A percentile compares a stretch with the other conserved stretches of the same genome.
Conservation (phyloP, 1,140 invertebrate genomes). For the Papilio machaon region DNA sequence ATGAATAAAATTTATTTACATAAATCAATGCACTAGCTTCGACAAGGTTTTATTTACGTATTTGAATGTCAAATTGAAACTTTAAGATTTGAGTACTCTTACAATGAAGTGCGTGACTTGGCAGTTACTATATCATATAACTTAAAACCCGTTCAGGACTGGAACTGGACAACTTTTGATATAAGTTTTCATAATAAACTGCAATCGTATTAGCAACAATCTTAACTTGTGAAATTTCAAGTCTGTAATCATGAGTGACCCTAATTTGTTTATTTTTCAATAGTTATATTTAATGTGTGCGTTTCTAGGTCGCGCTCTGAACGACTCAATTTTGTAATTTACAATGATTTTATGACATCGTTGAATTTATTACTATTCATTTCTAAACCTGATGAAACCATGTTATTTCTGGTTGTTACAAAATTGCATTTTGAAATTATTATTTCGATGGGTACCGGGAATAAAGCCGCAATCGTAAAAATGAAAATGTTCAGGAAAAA, state of each 20-base stretch:
- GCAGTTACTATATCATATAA: not conserved
- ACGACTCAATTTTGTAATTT: constrained; percentile 18
- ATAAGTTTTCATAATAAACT: not conserved
- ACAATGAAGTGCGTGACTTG: not conserved
- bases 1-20: no score
- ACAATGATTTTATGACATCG: constrained; percentile 28
- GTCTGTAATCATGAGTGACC: constrained; percentile 16
- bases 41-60: no score
- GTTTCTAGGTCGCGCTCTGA: not conserved
- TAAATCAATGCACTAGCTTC: no score
- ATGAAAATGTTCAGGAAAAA: no score
- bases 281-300: constrained; percentile 22
- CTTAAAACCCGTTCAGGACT: not conserved
- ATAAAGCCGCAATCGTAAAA: no score
- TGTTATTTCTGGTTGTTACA: constrained; percentile 1
- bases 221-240: not conserved
- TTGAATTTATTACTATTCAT: constrained; percentile 22
- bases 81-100: no score
- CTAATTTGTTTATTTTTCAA: constrained; percentile 25
- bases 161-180: not conserved
- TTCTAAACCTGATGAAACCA: constrained; percentile 21
- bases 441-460: no score
- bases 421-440: not conserved
- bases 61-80: not conserved
- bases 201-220: not conserved